phyloP scores from a whole-genome alignment of 2,888 invertebrate species.

The Notocelia uddmanniana region DNA sequence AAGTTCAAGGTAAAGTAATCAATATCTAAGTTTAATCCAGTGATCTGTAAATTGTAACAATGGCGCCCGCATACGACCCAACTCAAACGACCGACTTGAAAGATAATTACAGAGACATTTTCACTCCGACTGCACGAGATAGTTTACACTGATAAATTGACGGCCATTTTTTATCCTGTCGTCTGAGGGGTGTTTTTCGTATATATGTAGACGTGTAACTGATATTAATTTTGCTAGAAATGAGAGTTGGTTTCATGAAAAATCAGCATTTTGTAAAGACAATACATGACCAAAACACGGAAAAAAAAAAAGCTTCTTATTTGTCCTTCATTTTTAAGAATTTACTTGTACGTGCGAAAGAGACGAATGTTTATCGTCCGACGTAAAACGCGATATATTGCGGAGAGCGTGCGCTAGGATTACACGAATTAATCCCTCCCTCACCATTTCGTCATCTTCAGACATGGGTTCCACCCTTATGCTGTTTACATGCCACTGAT shows the following conservation, averaged over 20 bases:
- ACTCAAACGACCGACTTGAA: slow-evolving; percentile 24
- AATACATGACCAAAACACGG: no score
- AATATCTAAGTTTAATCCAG: slow-evolving; percentile 8
- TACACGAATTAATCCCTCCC: no score
- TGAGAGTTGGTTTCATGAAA: not conserved
- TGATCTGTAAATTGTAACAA: slow-evolving; percentile 18
- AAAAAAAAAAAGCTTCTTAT: no score
- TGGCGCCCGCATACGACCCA: slow-evolving; percentile 25
- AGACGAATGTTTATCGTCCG: no score
- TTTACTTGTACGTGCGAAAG: no score
- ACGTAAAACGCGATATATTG: no score
- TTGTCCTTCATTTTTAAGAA: no score
- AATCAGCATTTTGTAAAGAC: no score
- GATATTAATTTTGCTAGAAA: not conserved
- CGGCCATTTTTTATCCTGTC: not conserved
- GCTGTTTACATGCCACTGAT: no score
- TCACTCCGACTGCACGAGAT: slow-evolving; percentile 1
- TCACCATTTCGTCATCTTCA: no score
- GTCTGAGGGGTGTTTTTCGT: not conserved
- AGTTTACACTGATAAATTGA: slow-evolving; percentile 5
- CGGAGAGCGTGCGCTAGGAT: no score
- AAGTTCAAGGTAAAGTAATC: not conserved
- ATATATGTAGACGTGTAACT: not conserved
- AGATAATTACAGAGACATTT: slow-evolving; percentile 32
- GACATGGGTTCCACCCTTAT: no score